Evolutionary conservation across 2,113 vertebrate species (phyloP), one percentile per base, ranked within the genome.

Genomic region (Puffinus mauretanicus): DNA sequence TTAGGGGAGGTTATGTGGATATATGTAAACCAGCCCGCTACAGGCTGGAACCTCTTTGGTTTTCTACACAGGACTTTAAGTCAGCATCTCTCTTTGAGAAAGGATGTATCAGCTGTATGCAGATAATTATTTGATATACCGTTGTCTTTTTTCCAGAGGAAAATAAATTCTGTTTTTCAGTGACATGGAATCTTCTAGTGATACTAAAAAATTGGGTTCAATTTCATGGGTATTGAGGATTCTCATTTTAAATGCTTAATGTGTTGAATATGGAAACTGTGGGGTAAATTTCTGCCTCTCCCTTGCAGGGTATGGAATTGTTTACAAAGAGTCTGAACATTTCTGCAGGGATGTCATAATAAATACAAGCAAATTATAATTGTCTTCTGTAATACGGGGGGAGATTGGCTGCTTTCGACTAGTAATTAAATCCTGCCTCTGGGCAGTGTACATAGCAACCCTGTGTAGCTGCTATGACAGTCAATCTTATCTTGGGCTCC

Each of bases 401-500:
- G 44, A 62, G 84, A 73, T 75, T 49, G 64, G 36, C 83, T 73
- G 42, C 57, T 72, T 76, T 88, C 6, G 15, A 88, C 65, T 94
- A 86, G 86, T 91, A 96, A 98, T 97, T 97, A 96, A 96, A 95
- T 73, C 49, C 57, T 86, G 15, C 91, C 95, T 96, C 83, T 95
- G 65, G 88, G 91, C 92, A 93, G 79, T 27, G 65, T 75, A 67
- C 29, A 3, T 70, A 93, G 86, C 73, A 95, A 82, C 49, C 16
- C 29, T 30, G 7, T 32, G 20, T 73, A 82, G 58, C 57, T 93
- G 65, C 90, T 58, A 0, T 94, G 88, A 85, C 76, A 85, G 85
- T 44, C 69, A 82, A 0, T 79, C 93, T 95, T 97, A 92, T 94
- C 96, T 96, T 79, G 85, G 51, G 18, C 61, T 97, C 75, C 42